Evolutionary conservation across 2,113 vertebrate genomes (phyloP).

Genomic region (Prinia subflava): DNA sequence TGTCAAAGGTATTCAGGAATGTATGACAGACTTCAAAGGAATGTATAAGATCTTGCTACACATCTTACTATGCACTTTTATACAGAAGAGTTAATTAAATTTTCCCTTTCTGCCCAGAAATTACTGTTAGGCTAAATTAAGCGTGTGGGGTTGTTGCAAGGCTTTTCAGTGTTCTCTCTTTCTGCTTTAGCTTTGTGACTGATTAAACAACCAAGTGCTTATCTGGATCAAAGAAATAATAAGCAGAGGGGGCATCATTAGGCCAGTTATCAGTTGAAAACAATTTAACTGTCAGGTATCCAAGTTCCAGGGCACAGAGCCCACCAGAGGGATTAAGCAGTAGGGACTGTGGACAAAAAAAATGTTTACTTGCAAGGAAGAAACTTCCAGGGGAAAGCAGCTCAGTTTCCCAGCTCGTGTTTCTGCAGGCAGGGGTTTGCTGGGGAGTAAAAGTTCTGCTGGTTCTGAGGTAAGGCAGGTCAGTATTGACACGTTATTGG

Average conservation of each 20-base stretch:
- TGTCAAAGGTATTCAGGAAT: constrained; percentile 72
- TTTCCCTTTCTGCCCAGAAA: constrained; percentile 62
- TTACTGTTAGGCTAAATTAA: constrained; percentile 54
- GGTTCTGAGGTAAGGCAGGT: not conserved
- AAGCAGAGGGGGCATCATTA: constrained; percentile 37
- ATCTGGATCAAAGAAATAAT: constrained; percentile 55
- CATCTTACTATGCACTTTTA: constrained; percentile 66
- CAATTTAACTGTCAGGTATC: not conserved
- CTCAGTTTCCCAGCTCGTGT: not conserved
- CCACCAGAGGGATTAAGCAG: not conserved
- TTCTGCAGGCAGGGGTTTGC: not conserved
- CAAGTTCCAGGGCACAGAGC: not conserved
- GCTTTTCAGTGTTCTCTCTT: not conserved
- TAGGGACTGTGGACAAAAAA: not conserved
- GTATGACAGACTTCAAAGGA: constrained; percentile 72
- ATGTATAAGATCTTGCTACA: constrained; percentile 63
- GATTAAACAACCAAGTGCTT: constrained; percentile 38
- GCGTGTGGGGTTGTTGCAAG: not conserved
- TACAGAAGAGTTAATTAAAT: constrained; percentile 71
- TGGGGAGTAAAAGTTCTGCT: not conserved
- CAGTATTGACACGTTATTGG: not conserved
- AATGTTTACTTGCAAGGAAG: not conserved
- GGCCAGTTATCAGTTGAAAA: not conserved
- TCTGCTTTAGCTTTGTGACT: not conserved
- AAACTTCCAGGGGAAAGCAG: not conserved